These are phyloP conservation scores for Kryptopterus vitreolus DNA, from an alignment of 2,797 vertebrate genomes.

Conservation along the genomic window DNA sequence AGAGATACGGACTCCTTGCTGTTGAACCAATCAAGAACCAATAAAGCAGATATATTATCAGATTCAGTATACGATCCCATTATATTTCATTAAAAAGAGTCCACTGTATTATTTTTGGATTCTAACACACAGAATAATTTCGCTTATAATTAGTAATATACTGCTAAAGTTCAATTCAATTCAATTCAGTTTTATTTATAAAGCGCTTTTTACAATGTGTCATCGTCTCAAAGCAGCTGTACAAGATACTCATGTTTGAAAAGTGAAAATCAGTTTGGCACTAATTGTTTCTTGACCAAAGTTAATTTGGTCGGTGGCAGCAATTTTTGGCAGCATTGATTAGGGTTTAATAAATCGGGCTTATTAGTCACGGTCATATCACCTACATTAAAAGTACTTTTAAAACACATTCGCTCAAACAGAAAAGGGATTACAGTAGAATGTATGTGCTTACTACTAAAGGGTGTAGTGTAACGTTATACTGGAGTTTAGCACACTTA, in stretches of 20 bases:
- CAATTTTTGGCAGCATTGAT: not conserved
- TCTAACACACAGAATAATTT: not conserved
- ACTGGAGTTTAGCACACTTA: not conserved
- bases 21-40: not conserved
- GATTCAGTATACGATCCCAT: no score
- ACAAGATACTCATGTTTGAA: no score
- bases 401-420: not conserved
- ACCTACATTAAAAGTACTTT: no score
- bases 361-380: not conserved
- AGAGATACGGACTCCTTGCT: constrained; percentile 21
- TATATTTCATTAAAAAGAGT: not conserved
- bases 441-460: not conserved
- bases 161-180: not conserved
- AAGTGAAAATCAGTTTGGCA: no score
- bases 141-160: not conserved
- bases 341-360: not conserved
- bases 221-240: no score
- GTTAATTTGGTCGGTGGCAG: no score
- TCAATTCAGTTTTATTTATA: no score
- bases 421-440: not conserved
- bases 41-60: not conserved
- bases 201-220: no score
- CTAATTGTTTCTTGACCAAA: no score
- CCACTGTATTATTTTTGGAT: not conserved
- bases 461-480: not conserved